A percentile compares a stretch with the other conserved stretches of the same genome.
phyloP scores from a whole-genome alignment of 2,888 invertebrate genomes.

The Agrotis ipsilon region DNA sequence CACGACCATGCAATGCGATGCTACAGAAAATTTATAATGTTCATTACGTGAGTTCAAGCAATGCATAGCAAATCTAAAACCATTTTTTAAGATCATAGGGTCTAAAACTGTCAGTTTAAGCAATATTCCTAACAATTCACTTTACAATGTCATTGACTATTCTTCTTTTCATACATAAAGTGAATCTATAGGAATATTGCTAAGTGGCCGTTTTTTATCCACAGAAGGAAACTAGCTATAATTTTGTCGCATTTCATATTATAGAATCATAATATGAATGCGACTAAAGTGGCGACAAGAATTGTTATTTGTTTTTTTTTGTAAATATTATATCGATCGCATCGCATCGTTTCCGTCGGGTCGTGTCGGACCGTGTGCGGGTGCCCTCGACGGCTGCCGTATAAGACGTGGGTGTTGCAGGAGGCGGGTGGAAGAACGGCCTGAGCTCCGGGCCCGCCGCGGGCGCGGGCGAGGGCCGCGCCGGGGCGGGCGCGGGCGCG shows the following conservation, averaged over 20 bases:
- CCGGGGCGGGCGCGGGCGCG: conserved; percentile 59
- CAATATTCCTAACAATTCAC: too few relatives aligned
- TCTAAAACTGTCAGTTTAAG: too few relatives aligned
- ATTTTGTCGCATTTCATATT: too few relatives aligned
- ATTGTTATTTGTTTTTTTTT: neutral
- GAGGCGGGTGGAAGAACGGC: conserved; percentile 89
- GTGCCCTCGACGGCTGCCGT: neutral
- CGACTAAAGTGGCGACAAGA: too few relatives aligned
- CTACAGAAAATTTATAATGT: neutral
- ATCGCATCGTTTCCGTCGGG: neutral
- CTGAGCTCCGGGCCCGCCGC: conserved; percentile 74
- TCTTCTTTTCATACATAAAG: too few relatives aligned
- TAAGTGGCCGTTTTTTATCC: too few relatives aligned
- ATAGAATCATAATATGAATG: too few relatives aligned
- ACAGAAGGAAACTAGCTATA: too few relatives aligned
- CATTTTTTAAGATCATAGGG: too few relatives aligned
- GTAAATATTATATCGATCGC: neutral
- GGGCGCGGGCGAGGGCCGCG: conserved; percentile 68
- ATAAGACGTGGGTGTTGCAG: conserved; percentile 65
- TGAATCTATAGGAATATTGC: too few relatives aligned
- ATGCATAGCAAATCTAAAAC: neutral
- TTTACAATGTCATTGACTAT: too few relatives aligned
- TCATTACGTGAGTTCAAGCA: neutral
- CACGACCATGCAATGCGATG: conserved; percentile 4
- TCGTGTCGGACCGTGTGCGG: neutral